These are phyloP conservation scores for Notospermus geniculatus DNA, from an alignment of 1,140 invertebrate genomes.

Conservation along the genomic window DNA sequence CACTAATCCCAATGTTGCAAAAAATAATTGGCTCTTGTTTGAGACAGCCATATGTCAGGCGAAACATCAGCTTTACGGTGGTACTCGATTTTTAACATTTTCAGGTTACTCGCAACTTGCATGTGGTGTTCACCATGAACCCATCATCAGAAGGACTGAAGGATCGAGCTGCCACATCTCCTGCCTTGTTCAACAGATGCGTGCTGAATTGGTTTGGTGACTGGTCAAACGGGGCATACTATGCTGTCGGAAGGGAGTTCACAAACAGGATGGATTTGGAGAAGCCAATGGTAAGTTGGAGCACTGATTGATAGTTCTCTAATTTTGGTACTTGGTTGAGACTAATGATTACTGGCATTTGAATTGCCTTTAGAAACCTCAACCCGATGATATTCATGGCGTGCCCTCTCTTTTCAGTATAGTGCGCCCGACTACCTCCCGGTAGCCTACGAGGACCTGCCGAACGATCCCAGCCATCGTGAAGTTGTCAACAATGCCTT, in stretches of 20 bases:
- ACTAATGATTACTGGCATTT: no score
- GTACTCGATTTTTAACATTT: no score
- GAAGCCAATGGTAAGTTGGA: slow-evolving; percentile 47
- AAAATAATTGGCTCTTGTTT: no score
- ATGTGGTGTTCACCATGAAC: slow-evolving; percentile 99
- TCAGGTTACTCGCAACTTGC: slow-evolving; percentile 97
- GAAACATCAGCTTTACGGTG: no score
- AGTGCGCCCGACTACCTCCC: slow-evolving; percentile 85
- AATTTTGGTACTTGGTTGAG: no score
- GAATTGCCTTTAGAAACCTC: no score
- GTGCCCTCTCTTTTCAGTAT: no score
- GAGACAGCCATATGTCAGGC: no score
- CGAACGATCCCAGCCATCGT: slow-evolving; percentile 75
- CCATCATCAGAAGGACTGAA: slow-evolving; percentile 96
- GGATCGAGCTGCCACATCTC: slow-evolving; percentile 96
- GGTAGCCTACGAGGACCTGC: slow-evolving; percentile 74
- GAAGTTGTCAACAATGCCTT: slow-evolving; percentile 97
- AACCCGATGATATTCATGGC: no score
- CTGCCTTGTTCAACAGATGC: slow-evolving; percentile 97
- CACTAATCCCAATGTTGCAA: no score
- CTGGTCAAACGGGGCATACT: slow-evolving; percentile 96
- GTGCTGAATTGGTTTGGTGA: slow-evolving; percentile 99
- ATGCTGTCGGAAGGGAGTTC: slow-evolving; percentile 74
- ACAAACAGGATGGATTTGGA: slow-evolving; percentile 63
- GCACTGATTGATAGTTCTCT: background rate